Base-by-base conservation (phyloP, 2,888 invertebrate genomes). In the Scelioninae gen. 2 region DNA sequence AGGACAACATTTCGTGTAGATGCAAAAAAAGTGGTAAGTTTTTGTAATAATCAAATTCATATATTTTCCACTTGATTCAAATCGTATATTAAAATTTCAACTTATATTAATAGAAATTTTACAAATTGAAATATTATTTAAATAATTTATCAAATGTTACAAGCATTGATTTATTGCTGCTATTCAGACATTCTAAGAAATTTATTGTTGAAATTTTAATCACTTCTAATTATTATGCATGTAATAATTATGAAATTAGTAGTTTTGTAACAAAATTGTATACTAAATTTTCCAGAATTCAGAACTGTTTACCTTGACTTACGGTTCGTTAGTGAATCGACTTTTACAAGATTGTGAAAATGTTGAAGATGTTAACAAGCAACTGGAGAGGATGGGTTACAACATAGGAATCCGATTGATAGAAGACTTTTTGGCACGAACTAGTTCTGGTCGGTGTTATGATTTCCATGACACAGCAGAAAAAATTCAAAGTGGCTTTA, bases 401-500 rank as follows among this genome's bases (percentile, higher is more conserved):
- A 99, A 98, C 84, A 99, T 99, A 91, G 99, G 99, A 9, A 93
- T 98, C 57, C 90, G 99, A 43, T 87, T 99, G 35, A 97, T 99
- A 73, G 99, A 99, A 88, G 99, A 99, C 85, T 99, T 97, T 82
- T 88, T 99, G 7, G 97, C 98, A 0, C 91, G 97, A 78, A 97
- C 95, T 15, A 92, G 93, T 57, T 93, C 95, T 2, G 94, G 93
- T 0, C 90, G 97, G 41, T 99, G 99, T 85, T 89, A 95, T 82
- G 98, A 99, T 87, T 93, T 99, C 88, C 91, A 96, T 81, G 98
- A 99, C 83, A 97, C 97, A 0, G 97, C 98, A 39, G 98, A 99
- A 84, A 96, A 96, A 86, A 93, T 96, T 78, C 96, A 96, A 83
- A 93, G 92, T 74, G 91, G 90, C 1, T 92, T 92, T 76, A 83